Evolutionary conservation across 1,140 invertebrate species (phyloP).

Genomic region (Zaprionus nigranus): DNA sequence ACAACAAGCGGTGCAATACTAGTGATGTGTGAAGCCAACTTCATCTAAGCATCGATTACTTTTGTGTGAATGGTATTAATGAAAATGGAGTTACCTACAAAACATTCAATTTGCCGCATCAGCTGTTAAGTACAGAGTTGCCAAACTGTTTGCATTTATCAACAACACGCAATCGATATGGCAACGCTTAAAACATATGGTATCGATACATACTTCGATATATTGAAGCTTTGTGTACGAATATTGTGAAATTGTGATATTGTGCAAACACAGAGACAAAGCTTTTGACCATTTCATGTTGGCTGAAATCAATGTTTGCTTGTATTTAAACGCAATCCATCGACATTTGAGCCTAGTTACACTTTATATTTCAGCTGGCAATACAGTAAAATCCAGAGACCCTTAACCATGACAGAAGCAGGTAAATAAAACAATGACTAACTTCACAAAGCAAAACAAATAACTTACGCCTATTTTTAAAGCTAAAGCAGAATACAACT

Average conservation of each 20-base stretch:
- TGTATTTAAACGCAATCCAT: conserved; percentile 15
- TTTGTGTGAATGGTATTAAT: conserved; percentile 22
- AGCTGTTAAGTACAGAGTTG: not conserved
- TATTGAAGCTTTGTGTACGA: conserved; percentile 8
- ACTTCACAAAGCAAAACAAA: not conserved
- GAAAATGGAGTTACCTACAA: not conserved
- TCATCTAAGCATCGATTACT: conserved; percentile 9
- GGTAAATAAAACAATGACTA: conserved; percentile 11
- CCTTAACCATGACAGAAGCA: conserved; percentile 17
- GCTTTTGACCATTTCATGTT: conserved; percentile 17
- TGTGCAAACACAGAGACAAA: not conserved
- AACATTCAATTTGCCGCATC: not conserved
- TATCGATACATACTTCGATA: not conserved
- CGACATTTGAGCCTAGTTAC: not conserved
- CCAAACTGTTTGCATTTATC: not conserved
- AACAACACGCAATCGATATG: not conserved
- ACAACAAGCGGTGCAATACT: conserved; percentile 13
- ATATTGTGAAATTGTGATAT: conserved; percentile 34
- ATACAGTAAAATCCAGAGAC: not conserved
- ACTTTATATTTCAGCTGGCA: not conserved
- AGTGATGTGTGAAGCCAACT: conserved; percentile 4
- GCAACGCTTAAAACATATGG: not conserved
- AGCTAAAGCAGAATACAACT: conserved; percentile 39
- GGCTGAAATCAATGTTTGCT: conserved; percentile 8
- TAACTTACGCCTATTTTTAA: not conserved